These are phyloP conservation scores for Eristalinus sepulchralis DNA, from an alignment of 2,888 invertebrate genomes.

Conservation along the genomic window DNA sequence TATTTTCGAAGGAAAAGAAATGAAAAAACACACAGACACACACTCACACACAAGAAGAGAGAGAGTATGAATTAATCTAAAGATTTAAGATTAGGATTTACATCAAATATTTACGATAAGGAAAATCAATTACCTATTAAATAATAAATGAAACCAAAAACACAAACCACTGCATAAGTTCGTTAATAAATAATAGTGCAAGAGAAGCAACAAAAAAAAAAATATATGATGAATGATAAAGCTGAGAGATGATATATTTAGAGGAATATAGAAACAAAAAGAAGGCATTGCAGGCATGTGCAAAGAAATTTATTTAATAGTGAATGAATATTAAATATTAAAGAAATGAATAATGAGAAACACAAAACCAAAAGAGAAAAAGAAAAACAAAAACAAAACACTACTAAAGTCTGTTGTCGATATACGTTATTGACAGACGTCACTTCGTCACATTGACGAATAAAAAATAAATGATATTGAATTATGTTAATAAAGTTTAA, in stretches of 20 bases:
- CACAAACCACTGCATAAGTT: conserved; percentile 58
- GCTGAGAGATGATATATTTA: conserved; percentile 50
- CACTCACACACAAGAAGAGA: conserved; percentile 51
- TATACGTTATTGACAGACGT: conserved; percentile 80
- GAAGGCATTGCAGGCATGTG: conserved; percentile 10
- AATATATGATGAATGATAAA: conserved; percentile 61
- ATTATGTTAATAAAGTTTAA: conserved; percentile 72
- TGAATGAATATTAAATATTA: conserved; percentile 64
- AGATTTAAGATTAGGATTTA: conserved; percentile 67
- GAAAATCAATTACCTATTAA: conserved; percentile 70
- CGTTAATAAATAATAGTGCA: conserved; percentile 41
- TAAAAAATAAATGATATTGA: conserved; percentile 76
- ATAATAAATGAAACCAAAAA: conserved; percentile 48
- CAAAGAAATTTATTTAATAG: conserved; percentile 60
- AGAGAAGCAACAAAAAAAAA: conserved; percentile 4
- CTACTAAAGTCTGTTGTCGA: conserved; percentile 80
- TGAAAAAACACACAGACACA: conserved; percentile 41
- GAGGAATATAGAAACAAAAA: conserved; percentile 31
- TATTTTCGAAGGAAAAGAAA: conserved; percentile 34
- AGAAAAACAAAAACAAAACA: conserved; percentile 65
- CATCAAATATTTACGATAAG: conserved; percentile 69
- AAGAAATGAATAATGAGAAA: conserved; percentile 9
- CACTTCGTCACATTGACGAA: conserved; percentile 82
- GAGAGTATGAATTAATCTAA: conserved; percentile 62
- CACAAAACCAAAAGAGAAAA: conserved; percentile 40